Evolutionary conservation across 2,888 invertebrate species (phyloP).

Genomic region (Sphinx pinastri): DNA sequence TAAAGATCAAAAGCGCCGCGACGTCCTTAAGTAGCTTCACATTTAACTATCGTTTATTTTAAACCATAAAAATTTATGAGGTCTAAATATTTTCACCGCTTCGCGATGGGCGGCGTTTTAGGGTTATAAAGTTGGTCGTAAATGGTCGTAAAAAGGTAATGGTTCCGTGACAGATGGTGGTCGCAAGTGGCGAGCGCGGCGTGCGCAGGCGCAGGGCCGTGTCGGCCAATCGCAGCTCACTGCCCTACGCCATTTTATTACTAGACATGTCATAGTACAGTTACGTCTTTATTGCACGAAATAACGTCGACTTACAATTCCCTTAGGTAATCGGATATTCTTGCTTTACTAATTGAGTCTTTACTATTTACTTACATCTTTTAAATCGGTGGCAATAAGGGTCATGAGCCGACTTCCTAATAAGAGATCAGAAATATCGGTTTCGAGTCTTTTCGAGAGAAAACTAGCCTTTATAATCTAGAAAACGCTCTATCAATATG

Average conservation of each 20-base stretch:
- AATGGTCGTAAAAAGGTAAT: constrained; percentile 56
- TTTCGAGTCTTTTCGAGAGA: too few relatives aligned
- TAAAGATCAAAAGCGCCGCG: constrained; percentile 58
- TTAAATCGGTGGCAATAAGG: too few relatives aligned
- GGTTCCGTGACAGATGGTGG: constrained; percentile 53
- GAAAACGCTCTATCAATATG: too few relatives aligned
- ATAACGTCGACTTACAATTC: not conserved
- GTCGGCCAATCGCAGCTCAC: constrained; percentile 49
- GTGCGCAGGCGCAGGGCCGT: constrained; percentile 44
- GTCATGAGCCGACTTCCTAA: too few relatives aligned
- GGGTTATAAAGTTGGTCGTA: constrained; percentile 44
- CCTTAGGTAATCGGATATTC: too few relatives aligned
- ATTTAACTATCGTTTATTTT: constrained; percentile 69
- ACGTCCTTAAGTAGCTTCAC: constrained; percentile 53
- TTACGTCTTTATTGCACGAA: too few relatives aligned
- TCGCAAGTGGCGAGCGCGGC: constrained; percentile 35
- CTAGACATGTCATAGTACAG: constrained; percentile 21
- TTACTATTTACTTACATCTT: too few relatives aligned
- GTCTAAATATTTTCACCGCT: constrained; percentile 74
- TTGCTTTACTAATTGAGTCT: too few relatives aligned
- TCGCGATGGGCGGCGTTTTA: constrained; percentile 54
- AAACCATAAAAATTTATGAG: constrained; percentile 70
- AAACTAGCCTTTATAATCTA: too few relatives aligned
- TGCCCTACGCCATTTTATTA: constrained; percentile 55
- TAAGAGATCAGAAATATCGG: too few relatives aligned